These are phyloP conservation scores for Palythoa grandiflora DNA, from an alignment of 92 coral and sea anemone genomes.

Conservation along the genomic window DNA sequence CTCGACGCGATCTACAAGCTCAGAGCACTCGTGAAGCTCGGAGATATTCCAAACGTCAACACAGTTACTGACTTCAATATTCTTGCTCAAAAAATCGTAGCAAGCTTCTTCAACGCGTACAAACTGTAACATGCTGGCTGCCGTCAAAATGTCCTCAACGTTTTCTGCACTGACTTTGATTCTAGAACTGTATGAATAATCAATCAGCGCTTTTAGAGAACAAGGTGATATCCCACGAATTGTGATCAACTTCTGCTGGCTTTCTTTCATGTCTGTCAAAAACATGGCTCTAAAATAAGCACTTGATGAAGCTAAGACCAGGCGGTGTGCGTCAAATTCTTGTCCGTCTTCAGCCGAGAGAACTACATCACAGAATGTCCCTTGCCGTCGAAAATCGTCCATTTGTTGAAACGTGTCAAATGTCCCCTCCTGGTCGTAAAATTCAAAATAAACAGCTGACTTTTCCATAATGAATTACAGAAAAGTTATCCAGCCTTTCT, in stretches of 20 bases:
- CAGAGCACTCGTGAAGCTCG: constrained; percentile 81
- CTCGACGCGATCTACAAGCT: constrained; percentile 78
- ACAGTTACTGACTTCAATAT: constrained; percentile 82
- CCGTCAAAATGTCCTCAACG: constrained; percentile 78
- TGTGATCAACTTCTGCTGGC: constrained; percentile 78
- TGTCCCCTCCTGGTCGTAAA: constrained; percentile 76
- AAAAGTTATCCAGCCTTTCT: not conserved
- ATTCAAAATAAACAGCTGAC: constrained; percentile 80
- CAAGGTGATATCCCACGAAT: constrained; percentile 82
- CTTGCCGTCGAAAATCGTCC: constrained; percentile 85
- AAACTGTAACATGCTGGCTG: constrained; percentile 94
- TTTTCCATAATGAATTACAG: constrained; percentile 48
- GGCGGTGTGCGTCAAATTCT: constrained; percentile 85
- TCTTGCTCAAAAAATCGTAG: constrained; percentile 86
- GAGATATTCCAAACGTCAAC: constrained; percentile 94
- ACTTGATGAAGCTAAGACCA: constrained; percentile 92
- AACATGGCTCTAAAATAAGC: constrained; percentile 98
- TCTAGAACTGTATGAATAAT: constrained; percentile 82
- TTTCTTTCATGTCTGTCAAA: constrained; percentile 96
- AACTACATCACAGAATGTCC: constrained; percentile 84
- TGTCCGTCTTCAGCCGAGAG: constrained; percentile 86
- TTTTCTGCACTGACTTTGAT: constrained; percentile 71
- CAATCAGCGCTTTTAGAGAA: constrained; percentile 77
- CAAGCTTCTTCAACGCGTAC: constrained; percentile 90
- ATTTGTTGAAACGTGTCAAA: constrained; percentile 75